Conservation (phyloP, 2,113 vertebrate genomes). For the Phaethon lepturus region DNA sequence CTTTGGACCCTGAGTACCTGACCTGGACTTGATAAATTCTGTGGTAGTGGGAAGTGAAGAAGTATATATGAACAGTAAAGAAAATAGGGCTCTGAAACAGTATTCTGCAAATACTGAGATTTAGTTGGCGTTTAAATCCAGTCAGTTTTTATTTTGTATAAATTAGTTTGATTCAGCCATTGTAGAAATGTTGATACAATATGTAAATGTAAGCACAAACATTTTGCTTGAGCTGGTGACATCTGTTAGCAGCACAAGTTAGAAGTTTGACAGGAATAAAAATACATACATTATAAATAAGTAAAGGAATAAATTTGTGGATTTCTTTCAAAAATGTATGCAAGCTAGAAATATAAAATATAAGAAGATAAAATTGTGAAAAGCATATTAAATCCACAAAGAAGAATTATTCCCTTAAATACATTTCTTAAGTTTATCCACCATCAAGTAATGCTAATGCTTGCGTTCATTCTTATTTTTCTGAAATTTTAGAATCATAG, state of each 20-base stretch:
- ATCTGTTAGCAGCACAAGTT: not conserved
- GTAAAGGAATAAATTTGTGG: not conserved
- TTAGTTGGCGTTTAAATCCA: not conserved
- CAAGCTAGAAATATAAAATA: not conserved
- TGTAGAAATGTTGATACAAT: not conserved
- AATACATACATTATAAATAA: not conserved
- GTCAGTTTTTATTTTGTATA: not conserved
- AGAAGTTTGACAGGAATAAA: not conserved
- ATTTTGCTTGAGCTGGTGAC: not conserved
- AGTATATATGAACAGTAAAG: not conserved
- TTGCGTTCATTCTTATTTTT: not conserved
- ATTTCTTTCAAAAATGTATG: not conserved
- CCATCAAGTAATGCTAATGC: not conserved
- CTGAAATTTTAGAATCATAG: not conserved
- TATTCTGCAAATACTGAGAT: not conserved
- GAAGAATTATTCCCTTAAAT: not conserved
- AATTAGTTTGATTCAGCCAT: not conserved
- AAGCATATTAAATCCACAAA: not conserved
- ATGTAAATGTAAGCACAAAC: not conserved
- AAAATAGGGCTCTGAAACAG: not conserved
- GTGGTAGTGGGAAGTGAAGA: not conserved
- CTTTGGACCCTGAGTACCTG: not conserved
- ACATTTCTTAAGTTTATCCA: not conserved
- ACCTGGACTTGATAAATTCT: not conserved
- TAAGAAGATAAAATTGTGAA: not conserved